phyloP scores from a whole-genome alignment of 2,888 invertebrate species.

The Heliconius aoede region DNA sequence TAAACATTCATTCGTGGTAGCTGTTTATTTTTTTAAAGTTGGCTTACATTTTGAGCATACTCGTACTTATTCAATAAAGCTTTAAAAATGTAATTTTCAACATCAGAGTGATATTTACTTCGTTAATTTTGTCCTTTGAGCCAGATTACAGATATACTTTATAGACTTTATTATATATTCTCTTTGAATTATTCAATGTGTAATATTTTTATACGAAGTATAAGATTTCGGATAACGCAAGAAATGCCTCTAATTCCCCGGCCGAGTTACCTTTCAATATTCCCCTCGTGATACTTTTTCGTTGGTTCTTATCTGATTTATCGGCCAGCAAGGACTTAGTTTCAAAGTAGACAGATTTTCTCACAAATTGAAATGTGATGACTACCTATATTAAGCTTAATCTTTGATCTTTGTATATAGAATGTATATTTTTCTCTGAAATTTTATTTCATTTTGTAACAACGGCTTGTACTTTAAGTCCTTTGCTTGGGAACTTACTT shows the following conservation, averaged over 20 bases:
- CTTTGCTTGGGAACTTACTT: too few species aligned
- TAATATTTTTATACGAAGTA: slow-evolving; percentile 25
- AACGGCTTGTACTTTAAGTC: too few species aligned
- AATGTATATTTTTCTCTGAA: not conserved
- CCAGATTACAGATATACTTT: not conserved
- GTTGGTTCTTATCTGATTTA: slow-evolving; percentile 44
- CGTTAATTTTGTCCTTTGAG: not conserved
- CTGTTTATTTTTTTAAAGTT: not conserved
- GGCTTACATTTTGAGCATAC: not conserved
- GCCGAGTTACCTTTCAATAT: slow-evolving; percentile 44
- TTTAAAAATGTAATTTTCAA: not conserved
- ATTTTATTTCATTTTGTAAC: not conserved
- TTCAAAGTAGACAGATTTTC: slow-evolving; percentile 30
- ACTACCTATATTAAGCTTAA: slow-evolving; percentile 26
- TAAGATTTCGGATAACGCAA: slow-evolving; percentile 31
- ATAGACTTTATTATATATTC: slow-evolving; percentile 13
- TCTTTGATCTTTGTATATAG: slow-evolving; percentile 28
- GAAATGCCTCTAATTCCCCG: slow-evolving; percentile 29
- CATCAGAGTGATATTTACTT: not conserved
- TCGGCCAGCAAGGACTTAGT: slow-evolving; percentile 27
- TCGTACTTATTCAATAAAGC: not conserved
- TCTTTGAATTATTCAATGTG: slow-evolving; percentile 20
- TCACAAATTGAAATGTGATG: slow-evolving; percentile 32
- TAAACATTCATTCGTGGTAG: too few species aligned
- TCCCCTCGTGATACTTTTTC: slow-evolving; percentile 45